A percentile compares a stretch with the other conserved stretches of the same genome.
These are phyloP conservation scores for Cephalophus harveyi DNA, from an alignment of 2,113 vertebrate species.

Conservation along the genomic window DNA sequence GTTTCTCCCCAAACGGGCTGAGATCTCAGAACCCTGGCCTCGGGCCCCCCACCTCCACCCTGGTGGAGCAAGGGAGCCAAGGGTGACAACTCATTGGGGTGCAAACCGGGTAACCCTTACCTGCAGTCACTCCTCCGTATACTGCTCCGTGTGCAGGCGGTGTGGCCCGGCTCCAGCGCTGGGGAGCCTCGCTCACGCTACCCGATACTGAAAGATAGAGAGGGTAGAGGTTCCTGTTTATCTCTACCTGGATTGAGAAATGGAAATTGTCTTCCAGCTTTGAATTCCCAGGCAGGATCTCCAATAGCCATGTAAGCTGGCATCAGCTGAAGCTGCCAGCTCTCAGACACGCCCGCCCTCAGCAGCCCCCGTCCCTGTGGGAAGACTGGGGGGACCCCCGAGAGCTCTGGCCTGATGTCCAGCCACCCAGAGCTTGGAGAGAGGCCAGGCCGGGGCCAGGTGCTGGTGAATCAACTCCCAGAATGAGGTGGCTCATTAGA, in stretches of 20 bases:
- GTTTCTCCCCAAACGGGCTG: not conserved
- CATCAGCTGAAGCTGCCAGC: not conserved
- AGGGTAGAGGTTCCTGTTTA: not conserved
- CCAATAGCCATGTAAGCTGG: not conserved
- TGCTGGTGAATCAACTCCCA: slow-evolving; percentile 58
- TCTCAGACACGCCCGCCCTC: not conserved
- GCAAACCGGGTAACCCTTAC: not conserved
- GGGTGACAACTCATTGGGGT: too few relatives aligned
- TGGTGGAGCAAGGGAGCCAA: not conserved
- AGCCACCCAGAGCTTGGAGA: not conserved
- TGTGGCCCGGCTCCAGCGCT: not conserved
- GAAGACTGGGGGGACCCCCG: not conserved
- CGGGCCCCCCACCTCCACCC: not conserved
- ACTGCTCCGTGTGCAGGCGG: not conserved
- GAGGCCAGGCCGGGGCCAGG: slow-evolving; percentile 28
- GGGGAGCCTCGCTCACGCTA: not conserved
- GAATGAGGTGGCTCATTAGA: slow-evolving; percentile 66
- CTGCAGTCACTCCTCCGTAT: not conserved
- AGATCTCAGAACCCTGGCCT: not conserved
- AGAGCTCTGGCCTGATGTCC: not conserved
- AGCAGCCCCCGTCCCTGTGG: not conserved
- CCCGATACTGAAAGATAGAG: not conserved
- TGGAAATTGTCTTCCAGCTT: not conserved
- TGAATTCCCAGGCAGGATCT: not conserved
- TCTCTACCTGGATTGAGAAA: not conserved